Evolutionary conservation across 2,113 vertebrate species (phyloP).

Genomic region (Ceratotherium simum): DNA sequence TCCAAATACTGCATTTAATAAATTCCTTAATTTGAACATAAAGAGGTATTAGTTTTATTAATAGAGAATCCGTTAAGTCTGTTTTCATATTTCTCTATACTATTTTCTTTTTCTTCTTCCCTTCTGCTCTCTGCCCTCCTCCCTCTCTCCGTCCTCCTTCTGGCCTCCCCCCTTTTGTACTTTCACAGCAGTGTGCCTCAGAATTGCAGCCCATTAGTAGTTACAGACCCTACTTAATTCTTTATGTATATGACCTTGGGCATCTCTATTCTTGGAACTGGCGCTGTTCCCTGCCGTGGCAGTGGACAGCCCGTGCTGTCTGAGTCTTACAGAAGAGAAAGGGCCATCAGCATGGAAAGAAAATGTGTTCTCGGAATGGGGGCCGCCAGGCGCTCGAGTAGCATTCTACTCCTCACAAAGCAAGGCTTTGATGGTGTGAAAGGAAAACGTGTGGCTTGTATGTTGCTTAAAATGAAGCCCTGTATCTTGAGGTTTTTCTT

Average conservation of each 20-base stretch:
- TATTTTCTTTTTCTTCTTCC: neutral
- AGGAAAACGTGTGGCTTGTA: constrained; percentile 70
- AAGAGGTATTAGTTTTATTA: constrained; percentile 42
- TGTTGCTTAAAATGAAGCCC: constrained; percentile 78
- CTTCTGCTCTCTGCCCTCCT: neutral
- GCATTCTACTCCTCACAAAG: constrained; percentile 77
- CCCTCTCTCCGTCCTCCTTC: neutral
- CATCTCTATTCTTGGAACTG: constrained; percentile 34
- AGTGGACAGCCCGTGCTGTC: constrained; percentile 55
- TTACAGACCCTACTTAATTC: constrained; percentile 1
- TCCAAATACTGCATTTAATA: constrained; percentile 32
- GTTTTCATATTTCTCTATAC: constrained; percentile 8
- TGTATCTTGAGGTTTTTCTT: constrained; percentile 71
- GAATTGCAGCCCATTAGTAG: neutral
- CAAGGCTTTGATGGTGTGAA: constrained; percentile 73
- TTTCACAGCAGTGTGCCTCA: neutral
- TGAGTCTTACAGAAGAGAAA: constrained; percentile 68
- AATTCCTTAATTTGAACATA: neutral
- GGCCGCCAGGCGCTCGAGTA: constrained; percentile 63
- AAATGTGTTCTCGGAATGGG: constrained; percentile 78
- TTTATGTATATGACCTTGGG: constrained; percentile 44
- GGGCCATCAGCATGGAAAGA: constrained; percentile 60
- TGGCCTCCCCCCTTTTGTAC: neutral
- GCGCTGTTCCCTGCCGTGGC: neutral
- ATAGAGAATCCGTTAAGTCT: neutral